A percentile compares a stretch with the other conserved stretches of the same genome.
phyloP scores from a whole-genome alignment of 2,113 vertebrate species.

The Mola mola region DNA sequence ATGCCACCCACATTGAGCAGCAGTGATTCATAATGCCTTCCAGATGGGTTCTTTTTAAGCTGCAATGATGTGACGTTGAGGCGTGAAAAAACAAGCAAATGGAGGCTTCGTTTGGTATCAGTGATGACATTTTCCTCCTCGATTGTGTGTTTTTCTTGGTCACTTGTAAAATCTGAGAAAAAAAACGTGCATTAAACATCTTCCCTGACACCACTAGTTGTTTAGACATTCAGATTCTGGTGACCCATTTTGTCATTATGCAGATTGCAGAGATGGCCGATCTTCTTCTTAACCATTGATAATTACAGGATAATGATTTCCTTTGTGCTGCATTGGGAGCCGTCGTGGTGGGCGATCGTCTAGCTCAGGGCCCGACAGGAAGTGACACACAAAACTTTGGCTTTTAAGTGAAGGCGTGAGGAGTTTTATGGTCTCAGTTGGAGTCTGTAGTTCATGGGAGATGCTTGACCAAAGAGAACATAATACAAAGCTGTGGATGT shows the following conservation, averaged over 20 bases:
- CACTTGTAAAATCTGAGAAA: not conserved
- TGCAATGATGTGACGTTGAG: slow-evolving; percentile 29
- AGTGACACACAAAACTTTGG: slow-evolving; percentile 20
- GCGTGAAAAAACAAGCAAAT: slow-evolving; percentile 56
- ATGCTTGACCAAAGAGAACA: not conserved
- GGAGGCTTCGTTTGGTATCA: not conserved
- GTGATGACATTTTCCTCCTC: not conserved
- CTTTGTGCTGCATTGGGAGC: slow-evolving; percentile 51
- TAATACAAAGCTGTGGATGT: slow-evolving; percentile 1
- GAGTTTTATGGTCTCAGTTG: not conserved
- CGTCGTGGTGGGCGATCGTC: slow-evolving; percentile 24
- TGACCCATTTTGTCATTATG: slow-evolving; percentile 40
- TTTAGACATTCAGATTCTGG: slow-evolving; percentile 18
- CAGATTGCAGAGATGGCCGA: slow-evolving; percentile 51
- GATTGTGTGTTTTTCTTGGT: slow-evolving; percentile 4
- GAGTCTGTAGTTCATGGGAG: not conserved
- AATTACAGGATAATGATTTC: slow-evolving; percentile 68
- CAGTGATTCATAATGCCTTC: slow-evolving; percentile 64
- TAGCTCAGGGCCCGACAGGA: slow-evolving; percentile 40
- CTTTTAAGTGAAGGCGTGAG: not conserved
- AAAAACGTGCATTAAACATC: not conserved
- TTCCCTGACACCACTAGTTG: not conserved
- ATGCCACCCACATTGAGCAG: slow-evolving; percentile 69
- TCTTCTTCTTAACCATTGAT: slow-evolving; percentile 47
- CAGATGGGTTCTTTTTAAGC: slow-evolving; percentile 63